phyloP scores from a whole-genome alignment of 2,113 vertebrate species.

The Cygnus buccinator region DNA sequence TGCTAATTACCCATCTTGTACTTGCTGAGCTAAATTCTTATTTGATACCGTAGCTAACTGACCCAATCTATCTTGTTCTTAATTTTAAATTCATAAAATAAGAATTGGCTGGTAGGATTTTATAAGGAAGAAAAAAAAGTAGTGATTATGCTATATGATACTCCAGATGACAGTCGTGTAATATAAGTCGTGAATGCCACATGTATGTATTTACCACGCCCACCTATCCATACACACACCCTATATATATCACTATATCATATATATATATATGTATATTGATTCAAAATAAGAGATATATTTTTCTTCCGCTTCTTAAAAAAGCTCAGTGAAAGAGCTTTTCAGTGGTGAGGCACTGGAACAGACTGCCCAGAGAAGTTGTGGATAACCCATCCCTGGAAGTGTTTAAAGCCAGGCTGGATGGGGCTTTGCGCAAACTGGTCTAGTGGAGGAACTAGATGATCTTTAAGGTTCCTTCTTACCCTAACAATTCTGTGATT shows the following conservation, averaged over 20 bases:
- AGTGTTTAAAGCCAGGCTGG: no score
- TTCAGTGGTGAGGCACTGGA: no score
- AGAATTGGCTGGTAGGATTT: not conserved
- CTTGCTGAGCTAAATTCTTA: not conserved
- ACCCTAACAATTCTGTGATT: no score
- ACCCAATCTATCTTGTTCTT: not conserved
- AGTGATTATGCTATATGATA: fast-evolving
- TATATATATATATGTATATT: no score
- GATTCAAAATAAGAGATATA: not conserved
- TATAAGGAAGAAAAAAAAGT: not conserved
- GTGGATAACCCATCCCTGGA: no score
- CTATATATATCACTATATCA: no score
- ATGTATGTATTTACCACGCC: fast-evolving
- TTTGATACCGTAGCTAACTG: not conserved
- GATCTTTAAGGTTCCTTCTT: no score
- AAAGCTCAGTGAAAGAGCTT: not conserved
- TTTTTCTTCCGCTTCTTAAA: not conserved
- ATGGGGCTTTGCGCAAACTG: no score
- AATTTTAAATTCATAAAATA: not conserved
- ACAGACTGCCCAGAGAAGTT: no score
- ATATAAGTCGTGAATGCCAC: not conserved
- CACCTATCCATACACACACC: not conserved
- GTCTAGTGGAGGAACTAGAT: no score
- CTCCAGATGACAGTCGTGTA: not conserved
- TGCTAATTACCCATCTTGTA: not conserved